Base-by-base conservation (phyloP, 2,888 invertebrate genomes). In the Drosophila macrothrix region DNA sequence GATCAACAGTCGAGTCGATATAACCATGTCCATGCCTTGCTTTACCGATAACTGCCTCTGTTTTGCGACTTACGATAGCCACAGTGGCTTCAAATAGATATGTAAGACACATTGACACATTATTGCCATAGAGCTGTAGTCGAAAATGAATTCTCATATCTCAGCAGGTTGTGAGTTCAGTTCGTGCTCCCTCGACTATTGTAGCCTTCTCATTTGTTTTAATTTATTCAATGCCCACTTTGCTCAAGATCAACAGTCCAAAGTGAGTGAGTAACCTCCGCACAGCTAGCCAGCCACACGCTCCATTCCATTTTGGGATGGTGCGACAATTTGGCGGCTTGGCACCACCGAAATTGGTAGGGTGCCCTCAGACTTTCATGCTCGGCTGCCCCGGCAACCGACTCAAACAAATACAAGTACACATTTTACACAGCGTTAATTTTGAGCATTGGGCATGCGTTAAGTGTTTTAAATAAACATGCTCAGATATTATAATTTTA, bases 331-430 rank as follows among this genome's bases (percentile, higher is more conserved):
- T 76, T 65, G 59, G 59, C 52, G 67, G 71, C 60, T 84, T 81
- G 79, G 58, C 69, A 54, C 68, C 77, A 72, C 73, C 73, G 82
- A 7, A 90, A 73, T 84, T 83, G 67, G 76, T 75, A 68, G 52
- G 39, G 39, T 58, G 78, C 70, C 82, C 88, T 84, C 82, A 80
- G 88, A 88, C 91, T 90, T 91, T 92, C 92, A 92, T 84, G 91
- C 91, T 85, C 82, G 82, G 83, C 80, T 90, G 87, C 68, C 71
- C 16, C 16, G 2, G 22, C 22, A 46, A 25, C 4, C 22, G 1
- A 76, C 80, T 68, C 49, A 22, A 70, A 37, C 37, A 37, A 67
- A 58, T 46, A 37, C 46, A 50, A 28, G 19, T 66, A 66, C 52
- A 64, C 28, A 46, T 55, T 5, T 50, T 31, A 12, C 59, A 49